Evolutionary conservation across 2,888 invertebrate genomes (phyloP).

Genomic region (Drosophila koepferae): DNA sequence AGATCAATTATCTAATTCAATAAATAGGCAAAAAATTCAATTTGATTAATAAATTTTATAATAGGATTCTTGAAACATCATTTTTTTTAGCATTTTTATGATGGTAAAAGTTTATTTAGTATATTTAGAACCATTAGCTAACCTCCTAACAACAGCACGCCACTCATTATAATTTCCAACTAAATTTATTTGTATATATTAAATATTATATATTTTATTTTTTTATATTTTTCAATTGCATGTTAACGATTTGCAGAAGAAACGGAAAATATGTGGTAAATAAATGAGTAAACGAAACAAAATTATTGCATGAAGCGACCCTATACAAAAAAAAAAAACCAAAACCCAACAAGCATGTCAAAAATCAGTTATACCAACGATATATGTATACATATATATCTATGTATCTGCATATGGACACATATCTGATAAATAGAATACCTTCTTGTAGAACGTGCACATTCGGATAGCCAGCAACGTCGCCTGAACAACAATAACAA

Average conservation of each 20-base stretch:
- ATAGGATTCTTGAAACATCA: too few species aligned
- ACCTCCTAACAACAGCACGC: not conserved
- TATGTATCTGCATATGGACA: conserved; percentile 28
- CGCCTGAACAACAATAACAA: conserved; percentile 73
- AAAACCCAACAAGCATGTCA: conserved; percentile 49
- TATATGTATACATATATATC: conserved; percentile 26
- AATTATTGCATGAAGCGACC: conserved; percentile 53
- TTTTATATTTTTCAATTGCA: conserved; percentile 69
- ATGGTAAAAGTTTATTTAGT: too few species aligned
- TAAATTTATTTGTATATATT: conserved; percentile 24
- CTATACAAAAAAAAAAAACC: conserved; percentile 15
- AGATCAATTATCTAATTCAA: too few species aligned
- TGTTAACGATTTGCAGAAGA: conserved; percentile 70
- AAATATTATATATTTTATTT: conserved; percentile 28
- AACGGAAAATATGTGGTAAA: conserved; percentile 73
- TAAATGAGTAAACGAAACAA: conserved; percentile 17
- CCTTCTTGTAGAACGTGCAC: conserved; percentile 86
- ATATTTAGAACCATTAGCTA: too few species aligned
- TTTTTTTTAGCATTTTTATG: too few species aligned
- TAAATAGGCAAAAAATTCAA: too few species aligned
- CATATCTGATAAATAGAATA: conserved; percentile 44
- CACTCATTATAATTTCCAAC: not conserved
- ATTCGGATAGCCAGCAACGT: conserved; percentile 87
- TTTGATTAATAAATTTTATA: too few species aligned
- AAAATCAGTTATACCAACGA: conserved; percentile 45